Evolutionary conservation across 30 jellyfish, hydroid and myxozoan species (phyloP).

Genomic region (Turritopsis dohrnii): DNA sequence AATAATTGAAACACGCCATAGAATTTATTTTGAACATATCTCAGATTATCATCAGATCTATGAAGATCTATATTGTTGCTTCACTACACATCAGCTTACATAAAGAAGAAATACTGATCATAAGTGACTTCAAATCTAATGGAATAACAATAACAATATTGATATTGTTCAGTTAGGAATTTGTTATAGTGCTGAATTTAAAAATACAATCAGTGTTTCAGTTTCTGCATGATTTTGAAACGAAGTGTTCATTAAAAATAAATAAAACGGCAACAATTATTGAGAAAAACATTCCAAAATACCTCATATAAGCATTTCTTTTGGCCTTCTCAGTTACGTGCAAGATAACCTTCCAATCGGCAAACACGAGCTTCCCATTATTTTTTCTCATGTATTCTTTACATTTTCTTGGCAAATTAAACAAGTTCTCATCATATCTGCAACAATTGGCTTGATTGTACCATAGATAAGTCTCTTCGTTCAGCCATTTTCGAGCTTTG

Average conservation of each 20-base stretch:
- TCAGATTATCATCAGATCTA: no score
- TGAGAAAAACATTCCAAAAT: not conserved
- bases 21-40: no score
- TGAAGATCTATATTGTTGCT: no score
- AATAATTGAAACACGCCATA: not conserved
- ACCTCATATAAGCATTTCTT: slow-evolving; percentile 52
- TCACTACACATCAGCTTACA: no score
- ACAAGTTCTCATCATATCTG: slow-evolving; percentile 18
- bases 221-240: not conserved
- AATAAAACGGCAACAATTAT: not conserved
- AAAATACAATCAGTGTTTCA: no score
- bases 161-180: no score
- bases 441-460: not conserved
- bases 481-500: slow-evolving; percentile 49
- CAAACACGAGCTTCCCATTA: slow-evolving; percentile 32
- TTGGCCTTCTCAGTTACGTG: slow-evolving; percentile 14
- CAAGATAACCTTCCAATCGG: slow-evolving; percentile 47
- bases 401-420: slow-evolving; percentile 50
- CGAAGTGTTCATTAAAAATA: not conserved
- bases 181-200: no score
- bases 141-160: no score
- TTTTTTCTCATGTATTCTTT: slow-evolving; percentile 6
- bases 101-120: no score
- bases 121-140: no score
- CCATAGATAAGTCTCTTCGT: slow-evolving; percentile 55